Conservation (phyloP, 2,797 vertebrate genomes). For the Myotis pilosus region DNA sequence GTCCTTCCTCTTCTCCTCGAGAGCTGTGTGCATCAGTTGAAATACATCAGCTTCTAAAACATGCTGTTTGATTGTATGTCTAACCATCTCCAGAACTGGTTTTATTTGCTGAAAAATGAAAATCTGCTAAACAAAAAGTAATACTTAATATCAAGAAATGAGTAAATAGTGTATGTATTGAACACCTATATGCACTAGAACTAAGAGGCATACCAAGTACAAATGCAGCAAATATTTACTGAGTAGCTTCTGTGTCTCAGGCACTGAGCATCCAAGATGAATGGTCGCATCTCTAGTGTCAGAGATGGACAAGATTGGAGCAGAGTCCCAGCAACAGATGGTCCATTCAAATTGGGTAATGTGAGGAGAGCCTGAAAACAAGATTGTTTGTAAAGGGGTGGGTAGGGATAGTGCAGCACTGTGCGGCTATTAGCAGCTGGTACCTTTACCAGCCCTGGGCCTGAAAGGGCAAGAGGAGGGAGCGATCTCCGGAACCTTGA, state of each 20-base stretch:
- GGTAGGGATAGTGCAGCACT: background rate
- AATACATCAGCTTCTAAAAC: slow-evolving; percentile 13
- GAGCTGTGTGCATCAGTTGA: background rate
- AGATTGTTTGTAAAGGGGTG: background rate
- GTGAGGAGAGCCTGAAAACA: slow-evolving; percentile 39
- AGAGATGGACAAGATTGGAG: background rate
- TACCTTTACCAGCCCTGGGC: background rate
- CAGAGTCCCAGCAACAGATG: background rate
- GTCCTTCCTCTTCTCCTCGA: slow-evolving; percentile 24
- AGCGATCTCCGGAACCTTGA: background rate
- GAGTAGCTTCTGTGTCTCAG: background rate
- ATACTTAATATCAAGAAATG: background rate
- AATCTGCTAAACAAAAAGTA: background rate
- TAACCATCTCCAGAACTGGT: background rate
- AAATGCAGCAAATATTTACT: background rate
- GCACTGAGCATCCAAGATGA: background rate
- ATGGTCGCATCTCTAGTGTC: background rate
- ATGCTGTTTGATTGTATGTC: background rate
- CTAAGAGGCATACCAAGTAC: background rate
- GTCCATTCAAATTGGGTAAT: background rate
- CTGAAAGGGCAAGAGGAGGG: background rate
- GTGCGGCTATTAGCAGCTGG: background rate
- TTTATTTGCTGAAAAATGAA: slow-evolving; percentile 11
- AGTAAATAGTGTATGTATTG: background rate
- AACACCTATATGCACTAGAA: background rate